Evolutionary conservation across 1,140 invertebrate species (phyloP).

Genomic region (Sesamia nonagrioides): DNA sequence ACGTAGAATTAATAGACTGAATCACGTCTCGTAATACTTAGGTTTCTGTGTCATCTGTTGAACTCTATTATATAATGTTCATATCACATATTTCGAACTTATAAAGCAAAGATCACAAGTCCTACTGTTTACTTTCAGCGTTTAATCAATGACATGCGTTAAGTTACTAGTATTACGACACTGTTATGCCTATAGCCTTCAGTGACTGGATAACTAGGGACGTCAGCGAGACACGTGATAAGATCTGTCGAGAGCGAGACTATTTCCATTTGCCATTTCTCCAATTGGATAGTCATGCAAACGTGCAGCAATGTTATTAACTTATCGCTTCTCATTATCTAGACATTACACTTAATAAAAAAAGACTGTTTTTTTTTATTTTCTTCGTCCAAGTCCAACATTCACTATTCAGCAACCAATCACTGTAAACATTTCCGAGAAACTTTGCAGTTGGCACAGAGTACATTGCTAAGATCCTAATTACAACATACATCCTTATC

Average conservation of each 20-base stretch:
- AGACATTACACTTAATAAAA: constrained; percentile 44
- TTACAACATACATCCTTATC: constrained; percentile 33
- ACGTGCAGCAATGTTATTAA: constrained; percentile 52
- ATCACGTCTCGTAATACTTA: constrained; percentile 35
- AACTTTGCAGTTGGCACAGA: constrained; percentile 18
- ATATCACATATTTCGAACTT: constrained; percentile 8
- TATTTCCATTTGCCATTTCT: constrained; percentile 54
- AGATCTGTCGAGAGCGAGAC: constrained; percentile 40
- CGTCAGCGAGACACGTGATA: constrained; percentile 45
- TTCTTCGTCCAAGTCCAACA: constrained; percentile 28
- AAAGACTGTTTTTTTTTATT: not conserved
- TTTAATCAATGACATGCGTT: constrained; percentile 46
- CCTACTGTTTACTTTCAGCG: constrained; percentile 30
- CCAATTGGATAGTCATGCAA: constrained; percentile 51
- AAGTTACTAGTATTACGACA: constrained; percentile 51
- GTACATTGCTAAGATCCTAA: constrained; percentile 22
- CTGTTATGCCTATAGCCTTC: constrained; percentile 49
- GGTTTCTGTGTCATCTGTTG: constrained; percentile 31
- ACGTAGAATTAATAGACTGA: constrained; percentile 51
- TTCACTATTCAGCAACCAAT: constrained; percentile 51
- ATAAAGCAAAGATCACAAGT: constrained; percentile 7
- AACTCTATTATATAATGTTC: constrained; percentile 4
- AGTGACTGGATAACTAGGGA: constrained; percentile 45
- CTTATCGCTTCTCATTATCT: constrained; percentile 53
- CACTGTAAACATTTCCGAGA: constrained; percentile 51